Percentiles rank a stretch among this genome's conserved stretches.
Conservation (phyloP, 2,888 invertebrate genomes). For the Trichopoda pennipes region DNA sequence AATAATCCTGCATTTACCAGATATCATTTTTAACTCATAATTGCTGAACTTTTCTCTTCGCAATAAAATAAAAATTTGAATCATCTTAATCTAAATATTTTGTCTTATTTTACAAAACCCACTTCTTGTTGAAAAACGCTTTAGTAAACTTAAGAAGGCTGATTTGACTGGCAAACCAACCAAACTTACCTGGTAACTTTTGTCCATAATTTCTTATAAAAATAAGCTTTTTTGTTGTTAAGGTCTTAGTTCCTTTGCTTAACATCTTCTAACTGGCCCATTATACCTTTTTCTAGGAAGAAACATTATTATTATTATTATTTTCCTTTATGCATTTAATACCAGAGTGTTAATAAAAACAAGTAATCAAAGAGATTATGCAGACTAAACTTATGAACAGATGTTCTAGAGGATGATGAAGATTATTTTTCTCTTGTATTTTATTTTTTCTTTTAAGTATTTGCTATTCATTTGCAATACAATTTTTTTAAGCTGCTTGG, state of each 20-base stretch:
- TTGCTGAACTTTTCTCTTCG: no score
- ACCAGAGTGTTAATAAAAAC: constrained; percentile 66
- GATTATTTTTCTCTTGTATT: constrained; percentile 21
- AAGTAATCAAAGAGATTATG: constrained; percentile 65
- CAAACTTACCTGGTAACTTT: background rate
- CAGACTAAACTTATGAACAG: constrained; percentile 59
- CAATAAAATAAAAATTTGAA: no score
- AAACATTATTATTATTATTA: background rate
- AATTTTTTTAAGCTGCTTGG: background rate
- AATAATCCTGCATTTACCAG: no score
- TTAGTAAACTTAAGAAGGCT: constrained; percentile 1
- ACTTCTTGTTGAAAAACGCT: no score
- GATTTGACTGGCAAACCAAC: no score
- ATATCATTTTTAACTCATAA: no score
- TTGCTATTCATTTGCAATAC: constrained; percentile 41
- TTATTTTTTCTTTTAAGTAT: constrained; percentile 21
- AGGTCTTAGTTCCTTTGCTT: background rate
- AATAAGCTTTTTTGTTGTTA: background rate
- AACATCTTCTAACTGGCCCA: constrained; percentile 1
- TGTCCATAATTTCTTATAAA: background rate
- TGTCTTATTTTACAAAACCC: no score
- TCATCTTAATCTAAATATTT: no score
- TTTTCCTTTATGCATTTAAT: constrained; percentile 34
- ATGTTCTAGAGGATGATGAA: constrained; percentile 55
- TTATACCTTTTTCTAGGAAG: constrained; percentile 5